Evolutionary conservation across 2,888 invertebrate genomes (phyloP).

Genomic region (Apocheima hispidaria): DNA sequence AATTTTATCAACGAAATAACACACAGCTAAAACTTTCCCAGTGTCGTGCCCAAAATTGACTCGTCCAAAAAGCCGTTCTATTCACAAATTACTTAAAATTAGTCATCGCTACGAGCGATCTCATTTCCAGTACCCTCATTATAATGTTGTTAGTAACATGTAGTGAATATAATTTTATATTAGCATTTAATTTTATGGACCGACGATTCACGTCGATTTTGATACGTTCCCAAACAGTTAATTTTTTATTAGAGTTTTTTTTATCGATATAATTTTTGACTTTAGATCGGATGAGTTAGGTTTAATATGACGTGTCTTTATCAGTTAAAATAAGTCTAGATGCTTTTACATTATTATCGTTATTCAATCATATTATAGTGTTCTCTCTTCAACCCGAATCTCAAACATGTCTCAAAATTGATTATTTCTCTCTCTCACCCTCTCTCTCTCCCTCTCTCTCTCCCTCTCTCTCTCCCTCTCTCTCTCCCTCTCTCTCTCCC

Average conservation of each 20-base stretch:
- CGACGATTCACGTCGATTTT: conserved; percentile 67
- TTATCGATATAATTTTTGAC: conserved; percentile 7
- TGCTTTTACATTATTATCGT: too few relatives aligned
- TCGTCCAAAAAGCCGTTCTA: conserved; percentile 55
- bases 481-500: too few relatives aligned
- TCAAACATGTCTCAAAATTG: too few relatives aligned
- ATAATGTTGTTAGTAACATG: conserved; percentile 80
- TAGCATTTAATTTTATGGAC: conserved; percentile 84
- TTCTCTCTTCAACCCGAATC: too few relatives aligned
- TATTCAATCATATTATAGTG: too few relatives aligned
- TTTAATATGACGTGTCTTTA: not conserved
- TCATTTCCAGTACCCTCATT: conserved; percentile 74
- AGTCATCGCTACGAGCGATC: conserved; percentile 78
- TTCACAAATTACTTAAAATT: conserved; percentile 68
- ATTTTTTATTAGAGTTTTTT: not conserved
- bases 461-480: too few relatives aligned
- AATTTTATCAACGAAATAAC: conserved; percentile 23
- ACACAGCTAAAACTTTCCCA: conserved; percentile 28
- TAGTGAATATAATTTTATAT: conserved; percentile 79
- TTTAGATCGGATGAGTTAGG: not conserved
- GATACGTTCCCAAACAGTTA: conserved; percentile 63
- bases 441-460: too few relatives aligned
- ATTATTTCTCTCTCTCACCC: too few relatives aligned
- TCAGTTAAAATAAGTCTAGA: not conserved
- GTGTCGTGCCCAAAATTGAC: conserved; percentile 61